These are phyloP conservation scores for Marisa cornuarietis DNA, from an alignment of 1,140 invertebrate species.

Conservation along the genomic window DNA sequence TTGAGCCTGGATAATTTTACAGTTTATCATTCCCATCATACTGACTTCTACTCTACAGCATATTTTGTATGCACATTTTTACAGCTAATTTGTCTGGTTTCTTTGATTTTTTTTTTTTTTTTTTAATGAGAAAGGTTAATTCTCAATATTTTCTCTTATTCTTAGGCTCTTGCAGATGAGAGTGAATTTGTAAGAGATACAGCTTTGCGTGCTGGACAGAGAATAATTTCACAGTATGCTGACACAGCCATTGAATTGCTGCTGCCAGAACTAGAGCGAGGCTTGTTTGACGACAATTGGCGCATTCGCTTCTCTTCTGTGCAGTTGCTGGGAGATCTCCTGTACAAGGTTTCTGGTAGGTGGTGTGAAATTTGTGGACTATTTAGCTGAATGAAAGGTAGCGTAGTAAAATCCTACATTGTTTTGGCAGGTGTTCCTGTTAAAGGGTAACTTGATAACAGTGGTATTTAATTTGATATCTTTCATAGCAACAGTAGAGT, in stretches of 20 bases:
- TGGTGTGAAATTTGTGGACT: not conserved
- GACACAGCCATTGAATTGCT: constrained; percentile 94
- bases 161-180: constrained; percentile 93
- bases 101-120: not conserved
- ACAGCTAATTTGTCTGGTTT: not conserved
- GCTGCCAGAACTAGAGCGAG: constrained; percentile 90
- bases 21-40: too few relatives aligned
- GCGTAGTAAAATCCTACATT: not conserved
- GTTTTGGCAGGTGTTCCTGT: not conserved
- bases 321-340: constrained; percentile 92
- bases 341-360: constrained; percentile 90
- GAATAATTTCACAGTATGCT: constrained; percentile 96
- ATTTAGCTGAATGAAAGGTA: not conserved
- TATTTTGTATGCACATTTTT: not conserved
- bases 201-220: constrained; percentile 93
- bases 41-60: too few relatives aligned
- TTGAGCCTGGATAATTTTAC: too few relatives aligned
- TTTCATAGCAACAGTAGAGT: too few relatives aligned
- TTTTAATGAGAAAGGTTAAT: not conserved
- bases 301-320: constrained; percentile 96
- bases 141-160: constrained; percentile 25
- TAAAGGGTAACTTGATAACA: too few relatives aligned
- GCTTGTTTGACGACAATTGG: constrained; percentile 84
- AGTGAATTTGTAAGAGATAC: constrained; percentile 99
- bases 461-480: too few relatives aligned